These are phyloP conservation scores for Macquaria ambigua DNA, from an alignment of 2,113 vertebrate species.

Conservation along the genomic window DNA sequence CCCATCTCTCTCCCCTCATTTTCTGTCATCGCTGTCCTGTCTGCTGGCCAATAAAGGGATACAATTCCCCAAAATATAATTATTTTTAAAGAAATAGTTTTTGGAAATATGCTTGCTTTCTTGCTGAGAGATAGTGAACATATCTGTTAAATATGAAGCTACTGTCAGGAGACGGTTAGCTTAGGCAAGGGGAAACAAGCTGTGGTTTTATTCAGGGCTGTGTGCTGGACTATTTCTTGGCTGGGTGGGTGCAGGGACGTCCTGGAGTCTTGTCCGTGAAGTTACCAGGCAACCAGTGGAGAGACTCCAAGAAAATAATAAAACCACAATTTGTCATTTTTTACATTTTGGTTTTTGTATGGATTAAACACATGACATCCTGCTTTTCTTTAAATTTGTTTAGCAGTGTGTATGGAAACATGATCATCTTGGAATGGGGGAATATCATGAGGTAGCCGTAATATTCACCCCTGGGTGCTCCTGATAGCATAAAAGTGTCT, in stretches of 20 bases:
- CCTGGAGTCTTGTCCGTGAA: not conserved
- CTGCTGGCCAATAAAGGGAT: not conserved
- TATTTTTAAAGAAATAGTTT: too few relatives aligned
- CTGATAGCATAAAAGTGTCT: slow-evolving; percentile 14
- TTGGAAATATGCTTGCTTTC: not conserved
- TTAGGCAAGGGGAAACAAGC: too few relatives aligned
- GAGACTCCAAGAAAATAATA: too few relatives aligned
- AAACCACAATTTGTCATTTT: not conserved
- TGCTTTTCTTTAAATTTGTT: not conserved
- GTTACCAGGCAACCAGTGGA: too few relatives aligned
- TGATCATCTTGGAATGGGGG: not conserved
- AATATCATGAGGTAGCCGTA: not conserved
- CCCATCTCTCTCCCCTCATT: not conserved
- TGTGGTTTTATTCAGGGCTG: too few relatives aligned
- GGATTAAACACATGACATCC: not conserved
- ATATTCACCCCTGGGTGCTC: slow-evolving; percentile 6
- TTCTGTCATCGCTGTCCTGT: not conserved
- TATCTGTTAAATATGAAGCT: not conserved
- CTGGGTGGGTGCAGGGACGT: not conserved
- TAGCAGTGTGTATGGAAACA: not conserved
- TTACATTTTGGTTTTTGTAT: not conserved
- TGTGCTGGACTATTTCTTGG: too few relatives aligned
- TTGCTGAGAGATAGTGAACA: not conserved
- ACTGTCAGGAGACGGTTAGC: too few relatives aligned
- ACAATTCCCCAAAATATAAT: too few relatives aligned